A percentile compares a stretch with the other conserved stretches of the same genome.
Conservation (phyloP, 2,113 vertebrate species). For the Solea solea region DNA sequence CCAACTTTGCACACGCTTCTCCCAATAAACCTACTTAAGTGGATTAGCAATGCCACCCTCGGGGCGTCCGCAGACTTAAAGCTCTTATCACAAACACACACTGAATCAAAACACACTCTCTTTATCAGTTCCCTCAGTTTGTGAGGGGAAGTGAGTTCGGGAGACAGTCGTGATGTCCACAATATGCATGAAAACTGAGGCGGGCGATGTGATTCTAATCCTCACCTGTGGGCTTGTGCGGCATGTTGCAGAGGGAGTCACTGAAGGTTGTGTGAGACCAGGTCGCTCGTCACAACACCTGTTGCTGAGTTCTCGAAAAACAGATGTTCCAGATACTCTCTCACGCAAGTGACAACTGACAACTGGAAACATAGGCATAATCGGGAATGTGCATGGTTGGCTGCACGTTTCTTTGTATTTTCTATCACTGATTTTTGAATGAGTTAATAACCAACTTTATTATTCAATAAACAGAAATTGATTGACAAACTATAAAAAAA, state of each 20-base stretch:
- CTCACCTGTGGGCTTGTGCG: conserved; percentile 7
- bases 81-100: conserved; percentile 72
- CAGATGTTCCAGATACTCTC: conserved; percentile 59
- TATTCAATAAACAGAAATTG: no score
- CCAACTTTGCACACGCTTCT: conserved; percentile 65
- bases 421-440: no score
- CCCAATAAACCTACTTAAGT: conserved; percentile 76
- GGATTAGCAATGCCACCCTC: conserved; percentile 73
- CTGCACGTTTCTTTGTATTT: no score
- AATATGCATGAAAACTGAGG: conserved; percentile 36
- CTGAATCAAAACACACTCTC: conserved; percentile 70
- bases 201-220: conserved; percentile 20
- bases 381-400: neutral
- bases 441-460: no score
- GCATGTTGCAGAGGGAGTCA: conserved; percentile 7
- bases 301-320: conserved; percentile 47
- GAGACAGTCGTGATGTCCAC: conserved; percentile 36
- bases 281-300: conserved; percentile 64
- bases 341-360: conserved; percentile 44
- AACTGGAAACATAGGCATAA: conserved; percentile 28
- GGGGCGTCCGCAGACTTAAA: conserved; percentile 64
- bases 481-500: no score
- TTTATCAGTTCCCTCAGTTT: conserved; percentile 54
- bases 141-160: conserved; percentile 32
- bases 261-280: conserved; percentile 26